These are phyloP conservation scores for Brachystomella parvula DNA, from an alignment of 1,140 invertebrate species.

Conservation along the genomic window DNA sequence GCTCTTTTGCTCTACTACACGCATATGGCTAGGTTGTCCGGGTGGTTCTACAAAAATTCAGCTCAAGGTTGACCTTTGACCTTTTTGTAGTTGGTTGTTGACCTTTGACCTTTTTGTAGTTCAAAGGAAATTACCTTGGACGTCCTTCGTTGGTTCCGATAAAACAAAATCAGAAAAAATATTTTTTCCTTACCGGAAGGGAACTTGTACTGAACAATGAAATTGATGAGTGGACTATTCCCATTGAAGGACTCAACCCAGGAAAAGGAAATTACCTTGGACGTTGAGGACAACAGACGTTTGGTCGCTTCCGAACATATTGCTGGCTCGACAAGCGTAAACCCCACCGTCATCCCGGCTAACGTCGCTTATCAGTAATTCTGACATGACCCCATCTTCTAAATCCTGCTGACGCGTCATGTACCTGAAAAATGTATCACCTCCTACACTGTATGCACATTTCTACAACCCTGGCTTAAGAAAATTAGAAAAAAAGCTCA, in stretches of 20 bases:
- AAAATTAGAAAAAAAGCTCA: constrained; percentile 5
- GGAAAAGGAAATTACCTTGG: constrained; percentile 70
- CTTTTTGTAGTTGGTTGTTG: neutral
- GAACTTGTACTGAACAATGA: constrained; percentile 76
- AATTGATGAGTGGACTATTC: constrained; percentile 77
- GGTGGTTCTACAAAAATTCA: constrained; percentile 57
- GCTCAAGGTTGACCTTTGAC: neutral
- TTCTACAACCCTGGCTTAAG: neutral
- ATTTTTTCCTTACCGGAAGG: constrained; percentile 71
- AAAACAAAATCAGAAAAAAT: too few relatives aligned
- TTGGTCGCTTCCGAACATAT: constrained; percentile 81
- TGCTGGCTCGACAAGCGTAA: constrained; percentile 78
- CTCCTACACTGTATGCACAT: neutral
- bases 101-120: too few relatives aligned
- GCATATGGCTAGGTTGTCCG: constrained; percentile 73
- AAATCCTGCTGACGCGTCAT: constrained; percentile 63
- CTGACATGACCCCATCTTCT: constrained; percentile 72
- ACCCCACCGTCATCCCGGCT: constrained; percentile 78
- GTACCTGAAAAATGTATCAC: constrained; percentile 49
- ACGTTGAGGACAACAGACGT: constrained; percentile 84
- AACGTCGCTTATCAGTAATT: constrained; percentile 71
- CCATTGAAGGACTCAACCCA: constrained; percentile 80
- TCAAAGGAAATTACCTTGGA: too few relatives aligned
- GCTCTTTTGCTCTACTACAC: constrained; percentile 71
- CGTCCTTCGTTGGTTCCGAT: too few relatives aligned